Conservation (phyloP, 2,797 vertebrate genomes). For the Meriones psammophilus region DNA sequence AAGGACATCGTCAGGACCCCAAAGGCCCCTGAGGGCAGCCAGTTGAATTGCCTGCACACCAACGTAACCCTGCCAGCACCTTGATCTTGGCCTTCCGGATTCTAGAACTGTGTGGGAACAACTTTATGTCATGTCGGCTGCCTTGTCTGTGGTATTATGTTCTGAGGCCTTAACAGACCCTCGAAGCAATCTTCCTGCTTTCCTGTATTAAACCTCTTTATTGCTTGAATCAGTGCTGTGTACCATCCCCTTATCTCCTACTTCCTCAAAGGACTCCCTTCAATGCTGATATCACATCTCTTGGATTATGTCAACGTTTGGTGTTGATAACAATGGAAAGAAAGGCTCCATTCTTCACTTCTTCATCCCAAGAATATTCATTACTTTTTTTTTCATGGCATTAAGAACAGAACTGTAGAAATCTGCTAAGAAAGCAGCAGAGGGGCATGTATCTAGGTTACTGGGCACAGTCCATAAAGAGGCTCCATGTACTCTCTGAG, state of each 20-base stretch:
- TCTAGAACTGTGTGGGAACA: neutral
- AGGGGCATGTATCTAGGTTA: no score
- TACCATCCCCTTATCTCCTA: neutral
- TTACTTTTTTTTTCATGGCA: neutral
- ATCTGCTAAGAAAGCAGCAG: neutral
- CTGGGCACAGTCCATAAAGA: neutral
- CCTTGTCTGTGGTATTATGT: neutral
- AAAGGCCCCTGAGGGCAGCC: no score
- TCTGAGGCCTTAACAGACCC: neutral
- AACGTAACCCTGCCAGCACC: no score
- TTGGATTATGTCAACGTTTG: neutral
- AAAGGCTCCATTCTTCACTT: neutral
- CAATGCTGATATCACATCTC: neutral
- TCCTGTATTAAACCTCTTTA: neutral
- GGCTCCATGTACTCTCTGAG: neutral
- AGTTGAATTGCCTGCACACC: no score
- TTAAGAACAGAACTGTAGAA: neutral
- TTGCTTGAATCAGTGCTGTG: neutral
- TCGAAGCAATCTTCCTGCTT: neutral
- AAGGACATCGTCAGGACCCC: no score
- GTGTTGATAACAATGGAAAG: neutral
- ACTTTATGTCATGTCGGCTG: neutral
- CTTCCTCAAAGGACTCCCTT: neutral
- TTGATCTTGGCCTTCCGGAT: no score
- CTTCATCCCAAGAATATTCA: neutral